Base-by-base conservation (phyloP, 1,140 invertebrate species). In the Coenobita brevimanus region DNA sequence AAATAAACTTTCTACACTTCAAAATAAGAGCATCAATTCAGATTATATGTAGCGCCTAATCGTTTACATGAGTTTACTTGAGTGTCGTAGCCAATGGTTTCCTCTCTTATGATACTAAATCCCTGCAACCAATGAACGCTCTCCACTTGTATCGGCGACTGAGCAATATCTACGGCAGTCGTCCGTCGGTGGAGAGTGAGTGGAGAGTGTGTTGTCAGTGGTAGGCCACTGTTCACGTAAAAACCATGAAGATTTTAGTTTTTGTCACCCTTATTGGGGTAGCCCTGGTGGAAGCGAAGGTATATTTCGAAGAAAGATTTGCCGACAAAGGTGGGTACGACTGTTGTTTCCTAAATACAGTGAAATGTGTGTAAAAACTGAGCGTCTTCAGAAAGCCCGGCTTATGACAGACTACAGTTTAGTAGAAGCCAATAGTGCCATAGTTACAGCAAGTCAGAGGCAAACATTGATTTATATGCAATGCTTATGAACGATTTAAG, bases 41-140 rank as follows among this genome's bases (percentile, higher is more conserved):
- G n/a, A n/a, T n/a, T n/a, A n/a, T n/a, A n/a, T n/a, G n/a, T n/a
- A n/a, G n/a, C n/a, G n/a, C n/a, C n/a, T n/a, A n/a, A n/a, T n/a
- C n/a, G n/a, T n/a, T n/a, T n/a, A n/a, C n/a, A n/a, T n/a, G n/a
- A n/a, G 3, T 69, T 69, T 27, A 17, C 0, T 13, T 13, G n/a
- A 15, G 38, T 82, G 21, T 33, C 50, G 46, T 0, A 3, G 24
- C 4, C 1, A 0, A 0, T 24, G 6, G 43, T 57, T 21, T 43
- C 17, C 46, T 67, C 36, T 8, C 36, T 80, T 79, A 69, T 71
- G 64, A 87, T 67, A 46, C 64, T 21, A 36, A 54, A 30, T 17
- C n/a, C 10, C 41, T 0, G 41, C n/a, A 38, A 79, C 91, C 91
- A 91, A 91, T 91, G 85, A 90, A 69, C 85, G 85, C n/a, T 85